Evolutionary conservation across 2,888 invertebrate genomes (phyloP), one percentile per base, ranked within the genome.

Genomic region (Chrysolina haemoptera): DNA sequence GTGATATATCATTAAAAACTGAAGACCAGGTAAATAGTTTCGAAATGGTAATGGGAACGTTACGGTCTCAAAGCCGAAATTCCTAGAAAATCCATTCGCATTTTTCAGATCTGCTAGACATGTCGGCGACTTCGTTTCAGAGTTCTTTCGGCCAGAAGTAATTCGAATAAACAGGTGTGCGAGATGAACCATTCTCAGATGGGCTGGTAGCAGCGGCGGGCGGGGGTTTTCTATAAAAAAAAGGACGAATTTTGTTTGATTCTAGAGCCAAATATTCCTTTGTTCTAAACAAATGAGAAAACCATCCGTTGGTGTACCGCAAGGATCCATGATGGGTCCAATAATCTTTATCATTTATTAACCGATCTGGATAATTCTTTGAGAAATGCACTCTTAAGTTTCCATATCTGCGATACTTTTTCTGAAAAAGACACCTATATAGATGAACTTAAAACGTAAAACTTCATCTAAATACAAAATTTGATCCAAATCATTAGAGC

Each of bases 81-180:
- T 85, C 85, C 80, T 77, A 82, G 84, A 85, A 85, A 83, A 78
- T 78, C 83, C 78, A 78, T 78, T 79, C 80, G 83, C 80, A 83
- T 84, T 82, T 82, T 80, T 83, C 81, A 80, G 81, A 82, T 82
- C 79, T 76, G 80, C 82, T 81, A 84, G 85, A 85, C 85, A 81
- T 77, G 79, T 68, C 82, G 85, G 83, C 85, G 84, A 79, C 83
- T 79, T 62, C 66, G 71, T 72, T 74, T 76, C 20, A 64, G 66
- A 70, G 67, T 73, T 66, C 69, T 62, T 70, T 74, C 70, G 74
- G 62, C 63, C 76, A 74, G 71, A 76, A 76, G 73, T 76, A 76
- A 76, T 74, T 67, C 76, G 74, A 69, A 74, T 74, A 73, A 76
- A 76, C 76, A 76, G 76, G 76, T 76, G 76, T 69, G 76, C 75